Base-by-base conservation (phyloP, 2,888 invertebrate genomes). In the Pecten maximus region DNA sequence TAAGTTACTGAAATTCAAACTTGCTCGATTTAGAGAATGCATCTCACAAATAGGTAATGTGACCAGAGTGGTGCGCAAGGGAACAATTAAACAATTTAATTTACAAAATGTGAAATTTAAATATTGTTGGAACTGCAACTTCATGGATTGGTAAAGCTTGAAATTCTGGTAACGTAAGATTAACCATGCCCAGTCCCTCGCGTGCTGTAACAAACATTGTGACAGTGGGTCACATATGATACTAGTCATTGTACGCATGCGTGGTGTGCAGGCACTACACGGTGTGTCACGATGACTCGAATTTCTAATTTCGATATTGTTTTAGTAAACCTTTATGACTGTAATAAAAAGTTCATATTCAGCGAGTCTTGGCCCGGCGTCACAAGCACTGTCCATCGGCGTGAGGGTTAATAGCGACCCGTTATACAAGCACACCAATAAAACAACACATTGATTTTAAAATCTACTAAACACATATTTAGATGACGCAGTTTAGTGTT, bases 291-390 rank as follows among this genome's bases (percentile, higher is more conserved):
- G 74, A 35, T 23, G 74, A 28, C 74, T 74, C 28, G 74, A 74
- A 35, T 74, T 74, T 74, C 74, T 74, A 74, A 74, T 74, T 74
- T 35, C 74, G 28, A 74, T 74, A 74, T 74, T 74, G 74, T 74
- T 74, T 74, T 28, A 74, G 74, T 10, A 74, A 74, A 74, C 23
- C 74, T 28, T 74, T 35, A 74, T 74, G 28, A 74, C 28, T 74
- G 74, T 74, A 8, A 74, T 74, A 74, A 74, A 74, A 74, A 35
- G 74, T 74, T 35, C 74, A 74, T 74, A 1, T 74, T 10, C 74
- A 28, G 74, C 28, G 35, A 19, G 35, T 23, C 74, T 35, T 35
- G 74, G 74, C 35, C 74, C 35, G 74, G 74, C 74, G 74, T 35
- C 35, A 74, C 19, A 19, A 28, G 10, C 74, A 19, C 35, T 2